phyloP scores from a whole-genome alignment of 2,888 invertebrate genomes.

The Archips xylosteana region DNA sequence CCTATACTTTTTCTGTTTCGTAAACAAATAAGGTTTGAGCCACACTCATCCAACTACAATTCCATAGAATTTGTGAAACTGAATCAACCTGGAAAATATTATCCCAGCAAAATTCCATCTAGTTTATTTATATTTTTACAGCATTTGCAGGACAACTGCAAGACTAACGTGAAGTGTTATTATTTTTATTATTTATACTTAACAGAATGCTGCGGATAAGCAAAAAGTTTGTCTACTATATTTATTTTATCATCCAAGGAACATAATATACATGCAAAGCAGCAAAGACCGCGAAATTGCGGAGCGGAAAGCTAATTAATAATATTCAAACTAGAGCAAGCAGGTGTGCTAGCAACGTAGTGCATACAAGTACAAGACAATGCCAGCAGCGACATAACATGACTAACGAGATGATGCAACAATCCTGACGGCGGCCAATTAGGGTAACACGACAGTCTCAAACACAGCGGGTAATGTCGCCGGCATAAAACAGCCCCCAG shows the following conservation, averaged over 20 bases:
- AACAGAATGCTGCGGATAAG: neutral
- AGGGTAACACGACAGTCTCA: conserved; percentile 36
- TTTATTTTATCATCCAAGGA: neutral
- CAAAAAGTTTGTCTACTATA: neutral
- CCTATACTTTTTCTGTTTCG: too few species aligned
- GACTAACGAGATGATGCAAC: conserved; percentile 36
- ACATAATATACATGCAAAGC: neutral
- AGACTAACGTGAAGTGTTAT: too few species aligned
- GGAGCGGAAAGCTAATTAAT: conserved; percentile 13
- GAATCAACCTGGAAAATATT: neutral
- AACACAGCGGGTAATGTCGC: conserved; percentile 34
- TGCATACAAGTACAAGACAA: conserved; percentile 21
- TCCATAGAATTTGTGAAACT: too few species aligned
- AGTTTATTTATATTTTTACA: neutral
- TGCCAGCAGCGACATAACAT: conserved; percentile 14
- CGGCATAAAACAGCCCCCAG: conserved; percentile 33
- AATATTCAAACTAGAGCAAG: conserved; percentile 19
- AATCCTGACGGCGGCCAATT: conserved; percentile 38
- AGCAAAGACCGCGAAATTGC: neutral
- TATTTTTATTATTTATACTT: neutral
- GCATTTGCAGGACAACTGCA: too few species aligned
- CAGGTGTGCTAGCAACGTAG: neutral
- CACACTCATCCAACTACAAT: too few species aligned
- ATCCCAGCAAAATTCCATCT: neutral
- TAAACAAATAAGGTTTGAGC: too few species aligned